Conservation (phyloP, 1,140 invertebrate species). For the Apocrypta bakeri region DNA sequence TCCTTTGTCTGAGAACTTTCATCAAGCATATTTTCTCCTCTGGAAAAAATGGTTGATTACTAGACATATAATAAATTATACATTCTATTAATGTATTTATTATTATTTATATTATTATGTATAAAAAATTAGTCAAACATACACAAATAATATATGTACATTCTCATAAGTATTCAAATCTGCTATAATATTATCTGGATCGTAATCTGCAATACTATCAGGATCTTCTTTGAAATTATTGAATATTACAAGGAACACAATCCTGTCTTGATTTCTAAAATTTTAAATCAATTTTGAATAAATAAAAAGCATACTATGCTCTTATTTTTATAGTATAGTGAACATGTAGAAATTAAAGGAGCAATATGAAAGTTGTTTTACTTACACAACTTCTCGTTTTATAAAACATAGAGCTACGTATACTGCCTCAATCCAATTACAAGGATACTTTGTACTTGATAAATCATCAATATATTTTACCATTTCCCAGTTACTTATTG, state of each 20-base stretch:
- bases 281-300: constrained; percentile 7
- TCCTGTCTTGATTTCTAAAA: constrained; percentile 49
- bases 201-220: constrained; percentile 51
- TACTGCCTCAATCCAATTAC: constrained; percentile 59
- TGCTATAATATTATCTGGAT: constrained; percentile 42
- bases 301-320: too few species aligned
- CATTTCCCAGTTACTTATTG: constrained; percentile 58
- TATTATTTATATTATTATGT: too few species aligned
- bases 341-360: too few species aligned
- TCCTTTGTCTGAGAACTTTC: background rate
- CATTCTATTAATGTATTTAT: constrained; percentile 2
- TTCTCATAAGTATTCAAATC: constrained; percentile 18
- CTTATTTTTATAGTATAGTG: too few species aligned
- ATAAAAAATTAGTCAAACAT: constrained; percentile 36
- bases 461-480: constrained; percentile 55
- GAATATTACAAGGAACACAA: constrained; percentile 52
- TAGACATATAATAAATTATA: background rate
- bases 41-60: constrained; percentile 39
- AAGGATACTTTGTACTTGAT: constrained; percentile 41
- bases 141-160: constrained; percentile 53
- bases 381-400: constrained; percentile 53
- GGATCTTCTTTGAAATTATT: constrained; percentile 56
- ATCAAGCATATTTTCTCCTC: constrained; percentile 48
- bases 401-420: constrained; percentile 52
- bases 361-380: too few species aligned